phyloP scores from a whole-genome alignment of 1,140 invertebrate genomes.

The Ceratosolen fusciceps region DNA sequence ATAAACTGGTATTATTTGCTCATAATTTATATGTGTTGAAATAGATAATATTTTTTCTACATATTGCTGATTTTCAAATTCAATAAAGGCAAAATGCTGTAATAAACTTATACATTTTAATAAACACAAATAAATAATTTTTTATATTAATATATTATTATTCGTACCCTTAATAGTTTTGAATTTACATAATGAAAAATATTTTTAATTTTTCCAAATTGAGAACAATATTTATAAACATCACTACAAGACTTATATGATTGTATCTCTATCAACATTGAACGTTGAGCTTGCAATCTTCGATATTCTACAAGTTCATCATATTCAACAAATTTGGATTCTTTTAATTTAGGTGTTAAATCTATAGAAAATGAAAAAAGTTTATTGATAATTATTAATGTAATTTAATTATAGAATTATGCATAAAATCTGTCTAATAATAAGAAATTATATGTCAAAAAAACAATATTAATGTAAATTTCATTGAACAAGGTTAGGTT shows the following conservation, averaged over 20 bases:
- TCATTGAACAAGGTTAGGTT: not conserved
- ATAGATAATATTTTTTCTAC: conserved; percentile 66
- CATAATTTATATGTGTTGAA: conserved; percentile 69
- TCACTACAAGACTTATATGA: conserved; percentile 75
- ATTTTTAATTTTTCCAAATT: conserved; percentile 74
- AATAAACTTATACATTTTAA: conserved; percentile 59
- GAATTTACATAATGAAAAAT: conserved; percentile 76
- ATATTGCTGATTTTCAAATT: conserved; percentile 73
- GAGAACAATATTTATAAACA: conserved; percentile 76
- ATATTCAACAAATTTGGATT: conserved; percentile 53
- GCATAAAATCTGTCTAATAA: not conserved
- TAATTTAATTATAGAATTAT: too few relatives aligned
- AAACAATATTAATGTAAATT: not conserved
- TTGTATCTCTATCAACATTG: conserved; percentile 77
- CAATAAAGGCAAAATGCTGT: conserved; percentile 73
- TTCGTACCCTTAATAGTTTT: conserved; percentile 63
- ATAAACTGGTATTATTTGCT: conserved; percentile 74
- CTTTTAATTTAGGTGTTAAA: not conserved
- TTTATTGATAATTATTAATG: not conserved
- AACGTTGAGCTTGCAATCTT: conserved; percentile 74
- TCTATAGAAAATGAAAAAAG: conserved; percentile 5
- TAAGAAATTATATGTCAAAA: not conserved
- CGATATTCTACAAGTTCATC: conserved; percentile 62
- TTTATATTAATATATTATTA: conserved; percentile 31
- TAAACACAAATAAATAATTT: conserved; percentile 37